Conservation (phyloP, 2,797 vertebrate species). For the Staurois parvus region DNA sequence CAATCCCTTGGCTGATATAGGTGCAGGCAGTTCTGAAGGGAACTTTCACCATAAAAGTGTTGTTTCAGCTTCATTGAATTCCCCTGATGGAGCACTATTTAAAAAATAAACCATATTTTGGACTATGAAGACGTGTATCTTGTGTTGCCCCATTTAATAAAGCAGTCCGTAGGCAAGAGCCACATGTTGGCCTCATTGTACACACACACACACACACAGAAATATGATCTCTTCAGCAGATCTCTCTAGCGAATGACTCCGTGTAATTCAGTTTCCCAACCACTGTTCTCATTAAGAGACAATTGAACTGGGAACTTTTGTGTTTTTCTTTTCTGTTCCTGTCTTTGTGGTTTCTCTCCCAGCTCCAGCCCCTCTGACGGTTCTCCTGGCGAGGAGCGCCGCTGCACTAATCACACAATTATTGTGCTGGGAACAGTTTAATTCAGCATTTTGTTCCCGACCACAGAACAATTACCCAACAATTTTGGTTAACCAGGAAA, state of each 20-base stretch:
- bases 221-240: not conserved
- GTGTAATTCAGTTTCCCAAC: conserved; percentile 69
- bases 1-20: too few species aligned
- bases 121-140: too few species aligned
- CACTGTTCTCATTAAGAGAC: conserved; percentile 76
- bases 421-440: conserved; percentile 88
- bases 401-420: conserved; percentile 95
- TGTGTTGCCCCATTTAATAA: too few species aligned
- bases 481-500: conserved; percentile 94
- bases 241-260: conserved; percentile 46
- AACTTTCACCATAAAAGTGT: too few species aligned
- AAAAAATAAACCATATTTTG: too few species aligned
- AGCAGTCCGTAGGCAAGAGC: not conserved
- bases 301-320: conserved; percentile 75
- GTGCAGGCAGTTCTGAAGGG: too few species aligned
- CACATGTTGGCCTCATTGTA: not conserved
- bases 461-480: conserved; percentile 95
- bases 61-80: too few species aligned
- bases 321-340: conserved; percentile 69
- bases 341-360: conserved; percentile 81
- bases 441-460: conserved; percentile 89
- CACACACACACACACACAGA: not conserved
- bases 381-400: conserved; percentile 83
- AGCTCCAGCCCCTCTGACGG: conserved; percentile 84
- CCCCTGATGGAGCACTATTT: too few species aligned